Percentiles rank a stretch among this genome's conserved stretches.
phyloP scores from a whole-genome alignment of 2,113 vertebrate species.

The Piaya cayana region DNA sequence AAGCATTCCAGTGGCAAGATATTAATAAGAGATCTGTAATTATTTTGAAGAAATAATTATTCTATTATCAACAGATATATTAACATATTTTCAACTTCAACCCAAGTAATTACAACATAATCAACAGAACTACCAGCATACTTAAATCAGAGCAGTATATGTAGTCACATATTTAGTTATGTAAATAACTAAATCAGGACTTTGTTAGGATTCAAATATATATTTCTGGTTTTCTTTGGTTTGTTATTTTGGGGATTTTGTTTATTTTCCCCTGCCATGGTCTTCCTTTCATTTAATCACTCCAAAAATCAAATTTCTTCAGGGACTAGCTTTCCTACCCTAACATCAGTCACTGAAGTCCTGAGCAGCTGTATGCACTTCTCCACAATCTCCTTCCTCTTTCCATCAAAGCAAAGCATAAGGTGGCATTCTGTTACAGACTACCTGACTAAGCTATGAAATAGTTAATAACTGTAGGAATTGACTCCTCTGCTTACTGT shows the following conservation, averaged over 20 bases:
- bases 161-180: not conserved
- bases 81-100: not conserved
- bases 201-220: not conserved
- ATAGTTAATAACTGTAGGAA: not conserved
- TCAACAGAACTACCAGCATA: not conserved
- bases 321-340: not conserved
- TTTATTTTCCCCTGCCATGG: not conserved
- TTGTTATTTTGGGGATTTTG: no score
- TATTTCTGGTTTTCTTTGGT: not conserved
- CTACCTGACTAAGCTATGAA: not conserved
- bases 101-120: not conserved
- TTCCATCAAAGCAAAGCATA: not conserved
- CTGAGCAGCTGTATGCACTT: not conserved
- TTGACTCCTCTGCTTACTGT: not conserved
- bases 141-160: not conserved
- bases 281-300: not conserved
- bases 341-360: not conserved
- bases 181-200: not conserved
- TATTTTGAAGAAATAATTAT: not conserved
- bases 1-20: not conserved
- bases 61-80: not conserved
- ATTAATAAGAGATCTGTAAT: not conserved
- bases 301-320: not conserved
- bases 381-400: not conserved
- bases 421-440: not conserved